These are phyloP conservation scores for Empis stercorea DNA, from an alignment of 2,888 invertebrate genomes.

Conservation along the genomic window DNA sequence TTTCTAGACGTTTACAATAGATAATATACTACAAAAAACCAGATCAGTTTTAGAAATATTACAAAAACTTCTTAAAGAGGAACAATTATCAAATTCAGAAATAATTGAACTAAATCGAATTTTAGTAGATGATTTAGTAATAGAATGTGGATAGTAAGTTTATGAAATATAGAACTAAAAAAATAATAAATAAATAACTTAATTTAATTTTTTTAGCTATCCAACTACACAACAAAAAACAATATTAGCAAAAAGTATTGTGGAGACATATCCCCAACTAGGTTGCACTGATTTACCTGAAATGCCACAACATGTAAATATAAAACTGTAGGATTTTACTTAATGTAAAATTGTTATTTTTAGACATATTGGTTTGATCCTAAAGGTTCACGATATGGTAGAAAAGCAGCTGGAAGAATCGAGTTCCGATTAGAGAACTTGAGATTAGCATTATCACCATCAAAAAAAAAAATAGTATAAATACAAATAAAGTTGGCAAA, in stretches of 20 bases:
- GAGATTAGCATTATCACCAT: not conserved
- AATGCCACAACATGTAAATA: conserved; percentile 3
- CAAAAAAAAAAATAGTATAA: not conserved
- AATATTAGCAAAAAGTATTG: conserved; percentile 2
- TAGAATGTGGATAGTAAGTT: too few relatives aligned
- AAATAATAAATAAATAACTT: too few relatives aligned
- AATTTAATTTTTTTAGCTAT: conserved; percentile 2
- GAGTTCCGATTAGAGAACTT: conserved; percentile 1
- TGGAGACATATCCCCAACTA: conserved; percentile 1
- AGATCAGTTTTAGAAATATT: too few relatives aligned
- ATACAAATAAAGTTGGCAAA: too few relatives aligned
- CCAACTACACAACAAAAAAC: not conserved
- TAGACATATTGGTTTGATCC: conserved; percentile 3
- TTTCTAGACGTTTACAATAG: too few relatives aligned
- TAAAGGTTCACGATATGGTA: conserved; percentile 2
- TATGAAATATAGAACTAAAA: too few relatives aligned
- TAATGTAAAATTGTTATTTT: not conserved
- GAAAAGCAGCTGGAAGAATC: too few relatives aligned
- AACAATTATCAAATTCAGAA: too few relatives aligned
- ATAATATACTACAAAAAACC: too few relatives aligned
- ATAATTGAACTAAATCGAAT: too few relatives aligned
- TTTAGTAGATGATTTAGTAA: too few relatives aligned
- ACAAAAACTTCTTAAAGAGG: too few relatives aligned
- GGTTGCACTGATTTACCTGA: not conserved
- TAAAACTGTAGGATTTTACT: not conserved